Evolutionary conservation across 2,113 vertebrate species (phyloP).

Genomic region (Pitta sordida): DNA sequence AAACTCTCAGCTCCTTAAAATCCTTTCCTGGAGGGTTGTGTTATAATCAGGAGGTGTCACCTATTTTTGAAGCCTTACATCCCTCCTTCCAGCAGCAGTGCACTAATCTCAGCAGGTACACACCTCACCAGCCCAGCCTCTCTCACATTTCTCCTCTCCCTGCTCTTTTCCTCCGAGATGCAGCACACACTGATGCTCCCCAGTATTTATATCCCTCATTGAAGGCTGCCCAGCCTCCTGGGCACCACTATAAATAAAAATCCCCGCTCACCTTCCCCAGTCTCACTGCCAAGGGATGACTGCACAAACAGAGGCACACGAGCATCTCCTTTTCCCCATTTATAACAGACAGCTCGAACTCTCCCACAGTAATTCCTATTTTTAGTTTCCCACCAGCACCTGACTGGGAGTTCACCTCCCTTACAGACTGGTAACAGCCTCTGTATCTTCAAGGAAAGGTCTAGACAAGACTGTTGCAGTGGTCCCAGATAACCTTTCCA

Average conservation of each 20-base stretch:
- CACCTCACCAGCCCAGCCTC: background rate
- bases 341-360: background rate
- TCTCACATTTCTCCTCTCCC: background rate
- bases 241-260: background rate
- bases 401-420: background rate
- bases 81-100: background rate
- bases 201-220: background rate
- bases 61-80: background rate
- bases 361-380: background rate
- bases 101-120: background rate
- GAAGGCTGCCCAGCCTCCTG: background rate
- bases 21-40: background rate
- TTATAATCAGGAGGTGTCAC: background rate
- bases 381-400: conserved; percentile 30
- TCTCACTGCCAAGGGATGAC: background rate
- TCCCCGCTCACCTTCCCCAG: background rate
- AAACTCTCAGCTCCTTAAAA: background rate
- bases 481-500: background rate
- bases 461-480: background rate
- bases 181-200: background rate
- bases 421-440: background rate
- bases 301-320: background rate
- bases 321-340: background rate
- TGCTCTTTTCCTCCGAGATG: background rate
- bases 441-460: background rate